Conservation (phyloP, 2,888 invertebrate species). For the Amphipyra tragopoginis region DNA sequence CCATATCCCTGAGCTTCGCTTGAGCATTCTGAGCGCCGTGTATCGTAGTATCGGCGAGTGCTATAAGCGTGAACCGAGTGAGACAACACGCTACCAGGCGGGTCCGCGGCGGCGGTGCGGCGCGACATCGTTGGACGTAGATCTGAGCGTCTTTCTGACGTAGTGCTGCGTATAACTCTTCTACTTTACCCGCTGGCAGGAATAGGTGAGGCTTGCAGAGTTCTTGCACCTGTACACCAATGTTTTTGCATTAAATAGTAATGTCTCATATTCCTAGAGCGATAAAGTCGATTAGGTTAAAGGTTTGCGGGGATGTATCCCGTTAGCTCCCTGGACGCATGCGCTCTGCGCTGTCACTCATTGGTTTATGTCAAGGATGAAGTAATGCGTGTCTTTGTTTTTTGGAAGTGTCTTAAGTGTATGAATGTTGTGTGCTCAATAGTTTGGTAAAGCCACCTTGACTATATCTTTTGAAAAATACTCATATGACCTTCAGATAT, state of each 20-base stretch:
- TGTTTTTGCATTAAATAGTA: not conserved
- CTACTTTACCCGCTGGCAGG: conserved; percentile 95
- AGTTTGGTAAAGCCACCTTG: too few species aligned
- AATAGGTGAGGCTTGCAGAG: conserved; percentile 95
- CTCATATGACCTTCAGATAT: too few species aligned
- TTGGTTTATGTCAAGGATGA: too few species aligned
- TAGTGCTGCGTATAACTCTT: conserved; percentile 96
- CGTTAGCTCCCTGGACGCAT: too few species aligned
- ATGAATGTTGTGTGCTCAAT: too few species aligned
- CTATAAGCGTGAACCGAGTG: conserved; percentile 91
- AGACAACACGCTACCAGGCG: conserved; percentile 96
- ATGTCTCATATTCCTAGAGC: too few species aligned
- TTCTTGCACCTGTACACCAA: conserved; percentile 85
- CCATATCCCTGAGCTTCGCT: conserved; percentile 94
- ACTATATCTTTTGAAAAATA: too few species aligned
- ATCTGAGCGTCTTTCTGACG: conserved; percentile 98
- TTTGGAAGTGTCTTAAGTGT: too few species aligned
- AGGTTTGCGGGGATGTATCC: too few species aligned
- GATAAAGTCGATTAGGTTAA: too few species aligned
- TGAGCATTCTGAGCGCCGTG: conserved; percentile 95
- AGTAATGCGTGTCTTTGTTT: too few species aligned
- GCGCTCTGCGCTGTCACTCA: too few species aligned
- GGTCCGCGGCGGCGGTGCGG: conserved; percentile 91
- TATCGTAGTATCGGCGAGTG: conserved; percentile 96
- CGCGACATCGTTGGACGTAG: conserved; percentile 93